Evolutionary conservation across 1,140 invertebrate species (phyloP), one percentile per base, ranked within the genome.

Genomic region (Drusus annulatus): DNA sequence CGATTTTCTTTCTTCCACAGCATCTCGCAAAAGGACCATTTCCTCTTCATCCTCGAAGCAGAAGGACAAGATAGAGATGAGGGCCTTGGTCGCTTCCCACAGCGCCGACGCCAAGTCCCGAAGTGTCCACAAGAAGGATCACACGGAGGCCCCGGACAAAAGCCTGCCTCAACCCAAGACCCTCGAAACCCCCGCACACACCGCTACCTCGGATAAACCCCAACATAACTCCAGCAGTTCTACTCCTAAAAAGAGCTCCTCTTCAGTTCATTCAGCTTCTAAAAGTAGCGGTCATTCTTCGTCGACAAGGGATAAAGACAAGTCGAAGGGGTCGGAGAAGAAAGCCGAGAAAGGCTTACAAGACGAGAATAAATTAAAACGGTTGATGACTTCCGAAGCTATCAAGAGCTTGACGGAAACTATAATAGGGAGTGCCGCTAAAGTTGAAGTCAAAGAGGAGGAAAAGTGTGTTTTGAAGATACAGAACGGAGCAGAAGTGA

Each of bases 31-130:
- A 21, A 58, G 52, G 50, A 54, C 76, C 4, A 25, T 31, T 21
- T 69, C 87, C 21, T 21, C 58, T 2, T 65, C 76, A 36, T 21
- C 79, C n/a, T 62, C 69, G 7, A 89, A 88, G 83, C 87, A 88
- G 71, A 85, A 83, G 19, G 89, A 88, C 13, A 89, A 89, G 3
- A 90, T 90, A 68, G 89, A 90, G 79, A 90, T 90, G 89, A 82
- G 89, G 84, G 87, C 89, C 0, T 80, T 90, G 0, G 88, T 87
- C 78, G 85, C 87, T 8, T 36, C 31, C 2, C 77, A 79, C 68
- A 45, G 17, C 45, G 8, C 23, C 23, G 77, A 79, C 3, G 56
- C 69, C 31, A 74, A 79, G 23, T 28, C 69, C 2, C 13, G 69
- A 31, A 62, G 45, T 10, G 21, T 17, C n/a, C 36, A 25, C 17